Evolutionary conservation across 2,113 vertebrate species (phyloP).

Genomic region (Pungitius pungitius): DNA sequence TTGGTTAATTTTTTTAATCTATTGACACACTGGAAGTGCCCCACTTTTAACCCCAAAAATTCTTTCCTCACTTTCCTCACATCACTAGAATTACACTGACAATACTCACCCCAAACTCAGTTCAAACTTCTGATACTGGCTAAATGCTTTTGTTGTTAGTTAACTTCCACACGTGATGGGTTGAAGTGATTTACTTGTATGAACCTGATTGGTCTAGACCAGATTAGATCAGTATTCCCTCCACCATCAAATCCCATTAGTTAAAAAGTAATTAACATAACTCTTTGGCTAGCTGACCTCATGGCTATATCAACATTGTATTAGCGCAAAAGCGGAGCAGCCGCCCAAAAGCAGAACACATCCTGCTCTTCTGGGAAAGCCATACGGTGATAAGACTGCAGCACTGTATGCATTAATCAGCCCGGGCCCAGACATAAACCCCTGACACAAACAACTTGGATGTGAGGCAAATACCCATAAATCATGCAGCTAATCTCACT

Average conservation of each 20-base stretch:
- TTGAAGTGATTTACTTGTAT: not conserved
- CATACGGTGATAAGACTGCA: slow-evolving; percentile 10
- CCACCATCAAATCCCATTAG: not conserved
- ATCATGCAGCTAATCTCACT: slow-evolving; percentile 11
- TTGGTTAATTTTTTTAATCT: too few species aligned
- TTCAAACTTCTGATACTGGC: not conserved
- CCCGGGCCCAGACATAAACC: not conserved
- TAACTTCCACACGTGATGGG: not conserved
- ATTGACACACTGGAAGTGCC: not conserved
- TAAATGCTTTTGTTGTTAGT: not conserved
- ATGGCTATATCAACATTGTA: slow-evolving; percentile 11
- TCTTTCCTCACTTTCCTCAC: too few species aligned
- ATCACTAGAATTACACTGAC: not conserved
- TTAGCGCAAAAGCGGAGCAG: slow-evolving; percentile 7
- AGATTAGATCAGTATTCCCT: not conserved
- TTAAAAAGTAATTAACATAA: slow-evolving; percentile 15
- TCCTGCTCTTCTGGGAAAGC: slow-evolving; percentile 17
- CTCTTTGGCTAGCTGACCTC: not conserved
- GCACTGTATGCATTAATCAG: slow-evolving; percentile 9
- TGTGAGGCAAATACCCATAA: slow-evolving; percentile 3
- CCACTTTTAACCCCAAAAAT: not conserved
- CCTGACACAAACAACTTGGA: slow-evolving; percentile 19
- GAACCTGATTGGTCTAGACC: not conserved
- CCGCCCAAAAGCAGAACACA: slow-evolving; percentile 28
- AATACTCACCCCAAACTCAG: not conserved